Percentiles rank a stretch among this genome's conserved stretches.
Evolutionary conservation across 1,140 invertebrate species (phyloP).

Genomic region (Caerostris extrusa): DNA sequence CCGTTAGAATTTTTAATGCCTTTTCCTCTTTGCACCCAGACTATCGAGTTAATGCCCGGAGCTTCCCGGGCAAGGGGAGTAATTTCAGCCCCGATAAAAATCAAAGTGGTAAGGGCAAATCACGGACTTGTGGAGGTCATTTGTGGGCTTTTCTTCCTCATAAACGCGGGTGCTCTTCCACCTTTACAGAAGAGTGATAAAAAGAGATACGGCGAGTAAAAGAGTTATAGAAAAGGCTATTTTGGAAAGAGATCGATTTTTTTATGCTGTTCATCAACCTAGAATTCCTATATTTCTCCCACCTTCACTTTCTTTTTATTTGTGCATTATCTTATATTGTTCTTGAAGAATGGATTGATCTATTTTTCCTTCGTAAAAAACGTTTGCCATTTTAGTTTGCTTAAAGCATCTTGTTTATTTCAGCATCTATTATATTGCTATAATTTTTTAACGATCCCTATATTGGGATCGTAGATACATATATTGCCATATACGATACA

Average conservation of each 20-base stretch:
- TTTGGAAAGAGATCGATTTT: slow-evolving; percentile 63
- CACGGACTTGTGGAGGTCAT: slow-evolving; percentile 60
- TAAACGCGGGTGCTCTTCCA: slow-evolving; percentile 34
- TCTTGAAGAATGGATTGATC: background rate
- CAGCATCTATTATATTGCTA: too few species aligned
- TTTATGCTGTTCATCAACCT: slow-evolving; percentile 67
- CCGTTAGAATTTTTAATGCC: slow-evolving; percentile 71
- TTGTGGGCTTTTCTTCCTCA: slow-evolving; percentile 60
- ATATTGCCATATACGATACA: too few species aligned
- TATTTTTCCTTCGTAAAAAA: too few species aligned
- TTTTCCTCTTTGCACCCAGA: slow-evolving; percentile 28
- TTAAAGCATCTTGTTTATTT: too few species aligned
- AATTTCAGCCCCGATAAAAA: slow-evolving; percentile 70
- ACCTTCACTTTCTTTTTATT: background rate
- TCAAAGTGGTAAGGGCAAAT: slow-evolving; percentile 44
- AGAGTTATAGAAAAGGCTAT: slow-evolving; percentile 72
- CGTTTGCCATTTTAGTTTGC: too few species aligned
- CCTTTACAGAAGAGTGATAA: slow-evolving; percentile 45
- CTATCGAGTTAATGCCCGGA: slow-evolving; percentile 63
- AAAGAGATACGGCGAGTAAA: slow-evolving; percentile 54
- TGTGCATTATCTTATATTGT: background rate
- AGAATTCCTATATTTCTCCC: slow-evolving; percentile 3
- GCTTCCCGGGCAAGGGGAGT: slow-evolving; percentile 23
- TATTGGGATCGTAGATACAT: too few species aligned
- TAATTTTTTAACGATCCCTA: too few species aligned